Base-by-base conservation (phyloP, 1,140 invertebrate species). In the Lasioglossum baleicum region DNA sequence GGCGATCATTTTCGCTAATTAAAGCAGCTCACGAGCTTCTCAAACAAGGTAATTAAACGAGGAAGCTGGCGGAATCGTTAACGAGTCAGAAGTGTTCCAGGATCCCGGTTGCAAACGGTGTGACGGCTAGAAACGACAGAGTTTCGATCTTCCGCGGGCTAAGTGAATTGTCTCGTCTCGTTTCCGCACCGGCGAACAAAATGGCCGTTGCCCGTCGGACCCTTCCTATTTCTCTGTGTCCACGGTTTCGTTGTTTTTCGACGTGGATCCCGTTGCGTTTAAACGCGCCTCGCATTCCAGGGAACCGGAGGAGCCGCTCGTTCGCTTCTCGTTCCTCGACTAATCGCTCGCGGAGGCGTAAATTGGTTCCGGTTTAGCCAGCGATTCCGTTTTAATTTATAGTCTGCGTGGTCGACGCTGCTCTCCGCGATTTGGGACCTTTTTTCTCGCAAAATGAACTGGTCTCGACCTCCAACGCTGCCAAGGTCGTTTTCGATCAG, bases 111-210 rank as follows among this genome's bases (percentile, higher is more conserved):
- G 56, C 17, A 31, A 58, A 77, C 42, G 6, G 40, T 61, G 26
- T 11, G 35, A 31, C 51, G 15, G 44, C 44, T 2, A 13, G 10
- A 10, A 53, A 15, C 3, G 56, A 20, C 64, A 75, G 20, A n/a
- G 40, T 48, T 15, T 31, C 15, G 40, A 31, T 72, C 44, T 31
- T 22, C 8, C 53, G 31, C 48, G 35, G 15, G 13, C 44, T 71
- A 73, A 79, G 48, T 58, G 70, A 79, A 73, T 79, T 79, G 76
- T 79, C 76, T 73, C 17, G 61, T 79, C 22, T 79, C 22, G 61
- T 79, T 79, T 79, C 51, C 70, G 22, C 69, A 17, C 2, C 22
- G 22, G 13, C 7, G 60, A 78, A 73, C 44, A 48, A 79, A 73
- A 58, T 69, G 56, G 20, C 56, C 20, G 56, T 0, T n/a, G 35